Evolutionary conservation across 1,140 invertebrate species (phyloP).

Genomic region (Saxidomus purpurata): DNA sequence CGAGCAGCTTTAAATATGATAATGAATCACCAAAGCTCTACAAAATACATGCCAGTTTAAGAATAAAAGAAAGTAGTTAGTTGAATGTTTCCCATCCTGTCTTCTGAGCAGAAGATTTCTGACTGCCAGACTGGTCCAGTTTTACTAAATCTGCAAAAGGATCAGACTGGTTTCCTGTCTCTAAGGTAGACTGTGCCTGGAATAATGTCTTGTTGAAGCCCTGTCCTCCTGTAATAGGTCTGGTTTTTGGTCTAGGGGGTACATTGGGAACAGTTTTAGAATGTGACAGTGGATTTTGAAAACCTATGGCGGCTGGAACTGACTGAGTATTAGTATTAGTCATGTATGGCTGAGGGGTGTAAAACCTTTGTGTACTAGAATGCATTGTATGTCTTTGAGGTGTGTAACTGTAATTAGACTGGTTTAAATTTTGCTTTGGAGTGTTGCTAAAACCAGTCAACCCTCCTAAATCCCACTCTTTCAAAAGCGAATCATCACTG

Average conservation of each 20-base stretch:
- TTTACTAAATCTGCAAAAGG: conserved; percentile 55
- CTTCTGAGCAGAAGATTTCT: neutral
- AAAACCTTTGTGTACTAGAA: neutral
- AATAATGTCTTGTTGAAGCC: neutral
- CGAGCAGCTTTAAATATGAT: neutral
- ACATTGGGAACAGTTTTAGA: neutral
- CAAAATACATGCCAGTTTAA: neutral
- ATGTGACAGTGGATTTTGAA: neutral
- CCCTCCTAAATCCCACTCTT: conserved; percentile 50
- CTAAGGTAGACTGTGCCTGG: neutral
- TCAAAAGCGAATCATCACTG: conserved; percentile 47
- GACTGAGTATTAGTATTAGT: conserved; percentile 7
- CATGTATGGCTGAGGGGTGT: conserved; percentile 34
- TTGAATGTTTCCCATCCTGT: conserved; percentile 45
- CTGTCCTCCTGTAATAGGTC: neutral
- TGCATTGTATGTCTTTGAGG: conserved; percentile 5
- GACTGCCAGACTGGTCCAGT: neutral
- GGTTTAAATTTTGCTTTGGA: neutral
- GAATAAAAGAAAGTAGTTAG: neutral
- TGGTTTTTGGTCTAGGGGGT: neutral
- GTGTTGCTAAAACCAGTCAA: conserved; percentile 10
- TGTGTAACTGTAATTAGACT: neutral
- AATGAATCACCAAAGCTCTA: neutral
- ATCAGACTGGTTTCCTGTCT: conserved; percentile 42
- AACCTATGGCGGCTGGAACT: neutral